Conservation (phyloP, 2,113 vertebrate genomes). For the Rhea americana region DNA sequence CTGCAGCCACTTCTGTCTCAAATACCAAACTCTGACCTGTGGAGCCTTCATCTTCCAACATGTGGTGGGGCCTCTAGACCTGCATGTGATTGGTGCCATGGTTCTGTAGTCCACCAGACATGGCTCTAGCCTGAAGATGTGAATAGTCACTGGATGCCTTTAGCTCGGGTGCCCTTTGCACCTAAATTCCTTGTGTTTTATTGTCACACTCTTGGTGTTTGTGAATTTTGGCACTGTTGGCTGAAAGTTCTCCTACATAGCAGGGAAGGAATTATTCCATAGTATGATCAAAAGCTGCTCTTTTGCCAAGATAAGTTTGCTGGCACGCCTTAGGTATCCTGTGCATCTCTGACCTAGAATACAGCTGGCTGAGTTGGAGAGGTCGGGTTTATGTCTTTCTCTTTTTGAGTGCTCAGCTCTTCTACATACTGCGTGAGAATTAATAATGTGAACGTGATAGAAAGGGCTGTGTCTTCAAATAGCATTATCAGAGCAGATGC, state of each 20-base stretch:
- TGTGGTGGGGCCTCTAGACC: not conserved
- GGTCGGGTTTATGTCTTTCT: not conserved
- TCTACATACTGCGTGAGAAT: fast-evolving
- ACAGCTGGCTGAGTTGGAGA: not conserved
- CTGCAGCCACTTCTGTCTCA: constrained; percentile 2
- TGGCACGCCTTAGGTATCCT: not conserved
- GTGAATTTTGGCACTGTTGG: constrained; percentile 29
- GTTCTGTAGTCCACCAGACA: not conserved
- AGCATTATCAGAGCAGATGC: not conserved
- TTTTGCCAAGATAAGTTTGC: constrained; percentile 13
- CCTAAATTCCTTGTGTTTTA: constrained; percentile 31
- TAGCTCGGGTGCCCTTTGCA: constrained; percentile 26
- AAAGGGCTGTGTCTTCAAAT: not conserved
- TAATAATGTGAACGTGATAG: not conserved
- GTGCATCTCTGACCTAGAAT: not conserved
- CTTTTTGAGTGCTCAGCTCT: not conserved
- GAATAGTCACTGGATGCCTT: constrained; percentile 46
- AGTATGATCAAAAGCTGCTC: not conserved
- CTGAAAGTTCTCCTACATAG: not conserved
- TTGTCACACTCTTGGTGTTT: constrained; percentile 9
- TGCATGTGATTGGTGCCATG: not conserved
- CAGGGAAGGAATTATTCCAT: not conserved
- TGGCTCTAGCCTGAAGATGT: not conserved
- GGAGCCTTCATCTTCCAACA: not conserved
- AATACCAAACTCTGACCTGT: not conserved